A percentile compares a stretch with the other conserved stretches of the same genome.
Conservation (phyloP, 2,797 vertebrate species). For the Enoplosus armatus region DNA sequence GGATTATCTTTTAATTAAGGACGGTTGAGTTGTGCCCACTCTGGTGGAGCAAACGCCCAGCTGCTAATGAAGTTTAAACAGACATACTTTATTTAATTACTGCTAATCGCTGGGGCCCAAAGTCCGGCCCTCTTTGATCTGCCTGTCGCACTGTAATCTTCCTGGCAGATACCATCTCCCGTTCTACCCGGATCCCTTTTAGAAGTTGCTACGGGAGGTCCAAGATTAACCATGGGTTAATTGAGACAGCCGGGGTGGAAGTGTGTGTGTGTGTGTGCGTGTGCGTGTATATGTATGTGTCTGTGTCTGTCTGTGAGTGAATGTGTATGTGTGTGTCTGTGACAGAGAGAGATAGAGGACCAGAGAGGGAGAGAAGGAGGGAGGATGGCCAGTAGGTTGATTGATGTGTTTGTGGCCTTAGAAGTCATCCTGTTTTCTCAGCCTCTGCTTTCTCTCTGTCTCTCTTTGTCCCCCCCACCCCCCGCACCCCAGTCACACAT, state of each 20-base stretch:
- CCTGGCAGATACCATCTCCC: slow-evolving; percentile 95
- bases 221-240: slow-evolving; percentile 93
- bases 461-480: too few relatives aligned
- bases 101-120: slow-evolving; percentile 95
- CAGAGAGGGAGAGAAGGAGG: slow-evolving; percentile 53
- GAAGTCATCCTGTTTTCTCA: slow-evolving; percentile 82
- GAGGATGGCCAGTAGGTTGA: slow-evolving; percentile 77
- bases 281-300: slow-evolving; percentile 29
- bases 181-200: slow-evolving; percentile 90
- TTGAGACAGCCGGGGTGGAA: slow-evolving; percentile 85
- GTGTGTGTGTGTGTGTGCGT: slow-evolving; percentile 66
- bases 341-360: slow-evolving; percentile 60
- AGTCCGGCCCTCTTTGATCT: slow-evolving; percentile 98
- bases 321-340: slow-evolving; percentile 31
- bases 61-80: slow-evolving; percentile 99
- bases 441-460: slow-evolving; percentile 65
- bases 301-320: slow-evolving; percentile 29
- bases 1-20: slow-evolving; percentile 99
- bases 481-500: too few relatives aligned
- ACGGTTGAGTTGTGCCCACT: slow-evolving; percentile 98
- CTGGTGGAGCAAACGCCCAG: slow-evolving; percentile 96
- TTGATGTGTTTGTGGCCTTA: slow-evolving; percentile 86
- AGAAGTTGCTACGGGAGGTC: slow-evolving; percentile 91
- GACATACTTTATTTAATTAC: slow-evolving; percentile 99
- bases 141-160: slow-evolving; percentile 93